Base-by-base conservation (phyloP, 2,888 invertebrate species). In the Barypeithes pellucidus region DNA sequence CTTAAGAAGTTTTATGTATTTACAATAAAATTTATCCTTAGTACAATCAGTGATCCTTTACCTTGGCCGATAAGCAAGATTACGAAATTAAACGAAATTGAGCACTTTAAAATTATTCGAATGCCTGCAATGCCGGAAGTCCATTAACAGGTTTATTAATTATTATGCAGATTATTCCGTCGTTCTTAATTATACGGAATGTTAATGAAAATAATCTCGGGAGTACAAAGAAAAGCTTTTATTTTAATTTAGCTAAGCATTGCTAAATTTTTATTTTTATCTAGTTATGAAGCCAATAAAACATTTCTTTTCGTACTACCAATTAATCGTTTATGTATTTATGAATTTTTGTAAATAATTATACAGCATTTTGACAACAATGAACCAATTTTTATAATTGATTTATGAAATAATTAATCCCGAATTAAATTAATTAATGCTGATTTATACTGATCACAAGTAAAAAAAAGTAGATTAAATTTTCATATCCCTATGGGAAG, bases 101-200 rank as follows among this genome's bases (percentile, higher is more conserved):
- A 16, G 22, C 24, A 24, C 47, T 47, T 47, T 47, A 47, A 47
- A 47, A 50, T 50, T 50, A n/a, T 50, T 50, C 11, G n/a, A 50
- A 50, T 50, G 4, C 24, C 50, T 22, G 22, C 24, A 50, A 50
- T 20, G 50, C 20, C 24, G 50, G 16, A 50, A 50, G 50, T 50
- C 50, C 22, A 50, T 50, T 50, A 47, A 9, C 24, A 50, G 24
- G 24, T 22, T 50, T 50, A 50, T 50, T 22, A 50, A 50, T 50
- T 50, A 50, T 50, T 50, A 50, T 50, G 12, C 24, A n/a, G 12
- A 50, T 4, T 24, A 50, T 50, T 50, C 22, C 24, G 11, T 50
- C 11, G 22, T 22, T 50, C 50, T 2, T 50, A 22, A 50, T 47
- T 47, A 47, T 47, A 11, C 47, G 11, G 18, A 47, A 47, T 20